Percentiles rank a stretch among this genome's conserved stretches.
Conservation (phyloP, 2,888 invertebrate species). For the Nudaria mundana region DNA sequence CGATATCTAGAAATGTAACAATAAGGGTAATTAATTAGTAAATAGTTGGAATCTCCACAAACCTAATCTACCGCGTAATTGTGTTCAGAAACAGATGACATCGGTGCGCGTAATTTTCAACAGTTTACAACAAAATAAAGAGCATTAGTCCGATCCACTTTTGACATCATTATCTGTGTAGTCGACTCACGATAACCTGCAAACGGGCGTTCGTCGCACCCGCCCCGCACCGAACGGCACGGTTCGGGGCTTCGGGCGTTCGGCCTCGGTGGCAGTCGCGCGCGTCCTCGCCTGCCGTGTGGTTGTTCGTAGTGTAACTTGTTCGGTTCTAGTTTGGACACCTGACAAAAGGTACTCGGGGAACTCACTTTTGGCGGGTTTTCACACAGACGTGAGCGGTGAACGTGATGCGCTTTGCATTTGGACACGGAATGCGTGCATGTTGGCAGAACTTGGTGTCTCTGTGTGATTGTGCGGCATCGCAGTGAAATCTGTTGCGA, state of each 20-base stretch:
- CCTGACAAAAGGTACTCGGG: slow-evolving; percentile 50
- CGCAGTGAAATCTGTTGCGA: slow-evolving; percentile 67
- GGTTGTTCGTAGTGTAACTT: slow-evolving; percentile 39
- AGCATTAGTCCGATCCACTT: slow-evolving; percentile 80
- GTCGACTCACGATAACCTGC: slow-evolving; percentile 77
- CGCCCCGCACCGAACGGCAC: slow-evolving; percentile 52
- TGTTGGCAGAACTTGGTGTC: slow-evolving; percentile 48
- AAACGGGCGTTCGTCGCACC: slow-evolving; percentile 63
- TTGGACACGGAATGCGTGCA: slow-evolving; percentile 67
- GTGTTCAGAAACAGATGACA: too few relatives aligned
- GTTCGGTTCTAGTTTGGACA: slow-evolving; percentile 32
- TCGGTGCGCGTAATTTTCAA: too few relatives aligned
- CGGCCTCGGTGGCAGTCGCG: slow-evolving; percentile 57
- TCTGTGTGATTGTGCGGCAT: slow-evolving; percentile 51
- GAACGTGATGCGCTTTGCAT: slow-evolving; percentile 65
- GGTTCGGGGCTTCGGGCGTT: slow-evolving; percentile 13
- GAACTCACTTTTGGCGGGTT: slow-evolving; percentile 76
- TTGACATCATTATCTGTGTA: slow-evolving; percentile 80
- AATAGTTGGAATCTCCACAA: too few relatives aligned
- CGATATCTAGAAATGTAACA: too few relatives aligned
- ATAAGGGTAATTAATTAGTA: too few relatives aligned
- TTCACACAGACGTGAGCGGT: slow-evolving; percentile 58
- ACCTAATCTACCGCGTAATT: too few relatives aligned
- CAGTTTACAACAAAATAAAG: slow-evolving; percentile 75
- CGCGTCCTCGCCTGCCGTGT: slow-evolving; percentile 57